Conservation (phyloP, 2,888 invertebrate genomes). For the Caenorhabditis macrosperma region DNA sequence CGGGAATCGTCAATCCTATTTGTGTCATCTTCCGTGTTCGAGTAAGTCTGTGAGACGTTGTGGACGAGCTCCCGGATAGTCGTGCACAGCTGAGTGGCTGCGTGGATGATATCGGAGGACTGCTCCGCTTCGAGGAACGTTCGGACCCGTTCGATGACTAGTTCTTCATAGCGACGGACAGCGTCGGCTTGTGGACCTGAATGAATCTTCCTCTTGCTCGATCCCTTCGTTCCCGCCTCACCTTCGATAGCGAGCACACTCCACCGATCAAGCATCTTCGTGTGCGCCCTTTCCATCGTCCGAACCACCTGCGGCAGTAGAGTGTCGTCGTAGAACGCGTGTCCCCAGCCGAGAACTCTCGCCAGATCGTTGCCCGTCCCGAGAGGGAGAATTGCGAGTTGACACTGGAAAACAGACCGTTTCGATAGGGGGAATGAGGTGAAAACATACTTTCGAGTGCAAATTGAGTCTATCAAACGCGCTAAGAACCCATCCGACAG, state of each 20-base stretch:
- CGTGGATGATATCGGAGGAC: slow-evolving; percentile 59
- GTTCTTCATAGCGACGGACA: slow-evolving; percentile 79
- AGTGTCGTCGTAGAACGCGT: slow-evolving; percentile 95
- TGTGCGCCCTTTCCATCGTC: slow-evolving; percentile 95
- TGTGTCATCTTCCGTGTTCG: not conserved
- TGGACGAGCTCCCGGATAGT: slow-evolving; percentile 88
- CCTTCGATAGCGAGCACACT: slow-evolving; percentile 91
- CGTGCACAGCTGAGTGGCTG: slow-evolving; percentile 85
- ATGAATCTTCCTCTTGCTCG: too few relatives aligned
- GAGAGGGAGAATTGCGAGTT: slow-evolving; percentile 93
- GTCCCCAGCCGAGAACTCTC: slow-evolving; percentile 95
- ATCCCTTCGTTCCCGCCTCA: too few relatives aligned
- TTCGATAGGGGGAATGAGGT: not conserved
- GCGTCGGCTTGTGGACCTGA: slow-evolving; percentile 69
- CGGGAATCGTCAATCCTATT: not conserved
- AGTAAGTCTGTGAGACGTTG: slow-evolving; percentile 75
- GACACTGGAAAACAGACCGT: slow-evolving; percentile 85
- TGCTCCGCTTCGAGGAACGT: slow-evolving; percentile 66
- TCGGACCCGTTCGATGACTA: slow-evolving; percentile 56
- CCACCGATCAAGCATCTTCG: slow-evolving; percentile 97
- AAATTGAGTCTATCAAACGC: slow-evolving; percentile 95
- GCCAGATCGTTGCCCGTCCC: slow-evolving; percentile 98
- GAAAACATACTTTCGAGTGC: slow-evolving; percentile 81
- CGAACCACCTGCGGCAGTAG: slow-evolving; percentile 93
- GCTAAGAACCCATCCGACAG: slow-evolving; percentile 96